Evolutionary conservation across 1,140 invertebrate species (phyloP).

Genomic region (Neodiprion pinetum): DNA sequence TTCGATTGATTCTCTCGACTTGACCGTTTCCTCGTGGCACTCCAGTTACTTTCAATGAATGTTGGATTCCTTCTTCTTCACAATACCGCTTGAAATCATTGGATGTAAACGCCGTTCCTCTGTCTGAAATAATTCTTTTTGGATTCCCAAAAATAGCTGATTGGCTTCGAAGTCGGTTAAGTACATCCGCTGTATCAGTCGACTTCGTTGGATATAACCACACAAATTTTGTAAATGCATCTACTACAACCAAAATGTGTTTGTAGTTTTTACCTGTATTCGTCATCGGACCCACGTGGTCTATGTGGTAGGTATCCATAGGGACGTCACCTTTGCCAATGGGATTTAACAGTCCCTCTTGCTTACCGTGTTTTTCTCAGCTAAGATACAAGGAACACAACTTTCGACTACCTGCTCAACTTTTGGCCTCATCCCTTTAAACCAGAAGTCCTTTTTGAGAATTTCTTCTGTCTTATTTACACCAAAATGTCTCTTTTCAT

Average conservation of each 20-base stretch:
- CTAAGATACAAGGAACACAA: conserved; percentile 18
- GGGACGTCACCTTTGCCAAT: conserved; percentile 8
- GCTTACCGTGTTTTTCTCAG: conserved; percentile 16
- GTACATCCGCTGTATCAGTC: background rate
- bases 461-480: conserved; percentile 18
- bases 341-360: conserved; percentile 9
- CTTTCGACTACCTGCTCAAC: conserved; percentile 19
- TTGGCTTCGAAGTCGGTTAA: conserved; percentile 8
- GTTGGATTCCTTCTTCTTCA: conserved; percentile 36
- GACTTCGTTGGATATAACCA: conserved; percentile 8
- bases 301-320: conserved; percentile 11
- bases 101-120: conserved; percentile 23
- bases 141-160: conserved; percentile 22
- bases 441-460: conserved; percentile 20
- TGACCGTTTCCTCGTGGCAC: conserved; percentile 38
- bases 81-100: conserved; percentile 17
- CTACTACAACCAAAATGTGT: conserved; percentile 10
- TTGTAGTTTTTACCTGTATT: conserved; percentile 11
- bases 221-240: conserved; percentile 19
- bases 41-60: conserved; percentile 31
- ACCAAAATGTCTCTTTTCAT: conserved; percentile 13
- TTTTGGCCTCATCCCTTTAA: conserved; percentile 12
- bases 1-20: conserved; percentile 32
- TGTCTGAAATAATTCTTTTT: conserved; percentile 21
- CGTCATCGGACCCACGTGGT: conserved; percentile 23